These are phyloP conservation scores for Florisuga fusca DNA, from an alignment of 2,797 vertebrate genomes.

Conservation along the genomic window DNA sequence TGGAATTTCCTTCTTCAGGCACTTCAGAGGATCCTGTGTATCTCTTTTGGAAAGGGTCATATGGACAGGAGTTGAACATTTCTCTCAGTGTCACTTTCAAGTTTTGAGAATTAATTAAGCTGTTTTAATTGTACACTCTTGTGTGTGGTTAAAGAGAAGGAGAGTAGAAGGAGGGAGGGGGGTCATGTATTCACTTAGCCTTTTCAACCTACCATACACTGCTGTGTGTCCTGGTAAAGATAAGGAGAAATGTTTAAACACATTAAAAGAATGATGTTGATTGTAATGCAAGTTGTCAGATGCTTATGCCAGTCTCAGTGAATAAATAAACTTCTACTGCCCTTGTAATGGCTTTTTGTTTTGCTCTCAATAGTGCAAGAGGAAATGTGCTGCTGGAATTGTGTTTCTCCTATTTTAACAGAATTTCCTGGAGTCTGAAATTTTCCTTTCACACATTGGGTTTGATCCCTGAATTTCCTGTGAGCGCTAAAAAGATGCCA, in stretches of 20 bases:
- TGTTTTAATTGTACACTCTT: not conserved
- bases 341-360: not conserved
- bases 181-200: not conserved
- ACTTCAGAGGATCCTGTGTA: not conserved
- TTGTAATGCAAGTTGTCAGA: constrained; percentile 16
- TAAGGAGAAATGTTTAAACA: constrained; percentile 10
- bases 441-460: not conserved
- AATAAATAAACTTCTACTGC: not conserved
- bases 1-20: not conserved
- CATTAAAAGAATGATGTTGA: not conserved
- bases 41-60: not conserved
- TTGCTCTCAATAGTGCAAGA: not conserved
- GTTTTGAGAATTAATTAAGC: constrained; percentile 29
- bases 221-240: not conserved
- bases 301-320: not conserved
- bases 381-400: not conserved
- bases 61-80: not conserved
- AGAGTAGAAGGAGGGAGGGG: not conserved
- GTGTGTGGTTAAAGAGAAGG: not conserved
- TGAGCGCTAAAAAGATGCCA: not conserved
- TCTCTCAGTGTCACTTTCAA: not conserved
- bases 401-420: not conserved
- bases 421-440: not conserved
- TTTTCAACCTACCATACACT: not conserved
- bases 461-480: not conserved